Base-by-base conservation (phyloP, 2,113 vertebrate genomes). In the Prionailurus bengalensis region DNA sequence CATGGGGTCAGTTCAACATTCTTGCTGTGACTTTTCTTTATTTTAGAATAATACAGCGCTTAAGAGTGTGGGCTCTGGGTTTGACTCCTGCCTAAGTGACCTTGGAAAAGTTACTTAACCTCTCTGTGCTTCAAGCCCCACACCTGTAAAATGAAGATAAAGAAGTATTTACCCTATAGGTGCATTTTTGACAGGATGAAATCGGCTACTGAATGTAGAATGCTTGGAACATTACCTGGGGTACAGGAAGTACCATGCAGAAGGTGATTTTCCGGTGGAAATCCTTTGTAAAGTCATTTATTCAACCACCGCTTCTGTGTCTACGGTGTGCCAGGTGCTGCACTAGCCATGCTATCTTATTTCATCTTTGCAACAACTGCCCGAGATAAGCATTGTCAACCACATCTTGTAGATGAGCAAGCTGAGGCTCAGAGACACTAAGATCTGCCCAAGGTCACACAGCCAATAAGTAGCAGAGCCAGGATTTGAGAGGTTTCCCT, bases 261-360 rank as follows among this genome's bases (percentile, higher is more conserved):
- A 71, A 82, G 85, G 53, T 81, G 33, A 39, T 45, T 90, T 91
- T 87, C 65, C 31, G 12, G 1, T 33, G 25, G 87, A 53, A 91
- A 79, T 45, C 23, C 51, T 96, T 48, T 45, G 21, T 66, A 16
- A 78, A 68, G 12, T 63, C 10, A 9, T 87, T 39, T 1, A 66
- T 89, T 78, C n/a, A 55, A 9, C 42, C 11, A 1, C 27, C 12
- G 17, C 11, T 16, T 70, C 23, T 8, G 4, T 89, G 65, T 17
- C 45, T 21, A 0, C 0, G 9, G 11, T 5, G 1, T 17, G 15
- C 65, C 85, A 39, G 39, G 76, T 36, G n/a, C 65, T 12, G 0
- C 15, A 23, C 27, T 33, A 3, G 42, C 3, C 27, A 11, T 12
- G 5, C 5, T n/a, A 53, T 63, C 14, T 71, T 31, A 31, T 93